phyloP scores from a whole-genome alignment of 2,797 vertebrate genomes.

The Mus minutoides region DNA sequence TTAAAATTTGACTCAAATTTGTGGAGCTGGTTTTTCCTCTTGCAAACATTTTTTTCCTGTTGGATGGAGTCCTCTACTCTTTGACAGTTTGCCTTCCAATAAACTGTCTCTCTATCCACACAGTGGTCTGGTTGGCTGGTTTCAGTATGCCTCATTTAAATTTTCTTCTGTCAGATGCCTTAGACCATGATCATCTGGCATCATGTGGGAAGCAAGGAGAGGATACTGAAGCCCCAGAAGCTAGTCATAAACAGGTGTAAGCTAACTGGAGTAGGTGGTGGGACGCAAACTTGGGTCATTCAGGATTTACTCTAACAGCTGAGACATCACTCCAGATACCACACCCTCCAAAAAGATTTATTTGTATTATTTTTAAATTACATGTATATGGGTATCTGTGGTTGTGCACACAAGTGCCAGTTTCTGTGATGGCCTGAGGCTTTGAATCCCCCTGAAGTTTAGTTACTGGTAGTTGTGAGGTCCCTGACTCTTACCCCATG shows the following conservation, averaged over 20 bases:
- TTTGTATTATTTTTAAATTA: neutral
- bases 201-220: too few species aligned
- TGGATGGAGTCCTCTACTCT: neutral
- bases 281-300: neutral
- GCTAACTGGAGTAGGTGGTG: neutral
- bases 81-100: neutral
- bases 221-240: too few species aligned
- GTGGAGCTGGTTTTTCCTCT: neutral
- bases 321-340: too few species aligned
- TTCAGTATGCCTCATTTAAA: neutral
- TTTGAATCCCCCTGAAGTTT: neutral
- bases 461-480: neutral
- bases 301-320: neutral
- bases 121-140: neutral
- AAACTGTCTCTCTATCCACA: neutral
- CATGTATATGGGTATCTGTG: neutral
- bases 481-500: accelerated
- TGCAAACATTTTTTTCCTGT: neutral
- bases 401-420: neutral
- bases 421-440: neutral
- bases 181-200: neutral
- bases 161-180: neutral
- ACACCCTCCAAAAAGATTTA: neutral
- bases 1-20: neutral
- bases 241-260: neutral